Base-by-base conservation (phyloP, 2,113 vertebrate species). In the Bombycilla garrulus region DNA sequence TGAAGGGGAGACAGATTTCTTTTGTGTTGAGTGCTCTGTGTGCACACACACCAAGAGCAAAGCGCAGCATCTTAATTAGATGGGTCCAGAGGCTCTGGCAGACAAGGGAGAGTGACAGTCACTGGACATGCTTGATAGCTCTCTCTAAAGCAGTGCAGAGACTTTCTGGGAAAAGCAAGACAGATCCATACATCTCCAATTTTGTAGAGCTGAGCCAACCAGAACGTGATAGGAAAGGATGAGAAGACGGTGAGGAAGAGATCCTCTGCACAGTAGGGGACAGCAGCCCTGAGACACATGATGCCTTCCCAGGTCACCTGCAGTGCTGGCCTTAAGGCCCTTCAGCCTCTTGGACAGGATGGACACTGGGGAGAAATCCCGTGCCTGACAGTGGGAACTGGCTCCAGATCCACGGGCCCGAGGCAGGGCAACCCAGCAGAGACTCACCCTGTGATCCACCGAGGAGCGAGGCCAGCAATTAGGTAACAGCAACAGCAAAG, bases 51-150 rank as follows among this genome's bases (percentile, higher is more conserved):
- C 88, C 93, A 77, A 86, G 80, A 92, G 88, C 82, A 81, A 96
- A 96, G 92, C 76, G 6, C 82, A 93, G 93, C 90, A 95, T 95
- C 92, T 96, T 96, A 96, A 94, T 90, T 95, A 95, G 93, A 90
- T 86, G 92, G 76, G 88, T 93, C 88, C 88, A 81, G 90, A 88
- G 90, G 95, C 94, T 95, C 69, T 18, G 36, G 57, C 80, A 95
- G 94, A 81, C 88, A 60, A 54, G 61, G 62, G 64, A 96, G 88
- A 94, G 85, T 83, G 92, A 83, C 95, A 94, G 92, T 74, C 85
- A 18, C 90, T 72, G 90, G 93, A 93, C 90, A 96, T 95, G 94
- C 95, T 96, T 96, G 93, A 94, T 86, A 93, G 93, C 93, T 86
- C 92, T 78, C 90, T 94, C 85, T 86, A 73, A 90, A 90, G 72